Evolutionary conservation across 2,797 vertebrate genomes (phyloP), one percentile per base, ranked within the genome.

Genomic region (Danio tinwini): DNA sequence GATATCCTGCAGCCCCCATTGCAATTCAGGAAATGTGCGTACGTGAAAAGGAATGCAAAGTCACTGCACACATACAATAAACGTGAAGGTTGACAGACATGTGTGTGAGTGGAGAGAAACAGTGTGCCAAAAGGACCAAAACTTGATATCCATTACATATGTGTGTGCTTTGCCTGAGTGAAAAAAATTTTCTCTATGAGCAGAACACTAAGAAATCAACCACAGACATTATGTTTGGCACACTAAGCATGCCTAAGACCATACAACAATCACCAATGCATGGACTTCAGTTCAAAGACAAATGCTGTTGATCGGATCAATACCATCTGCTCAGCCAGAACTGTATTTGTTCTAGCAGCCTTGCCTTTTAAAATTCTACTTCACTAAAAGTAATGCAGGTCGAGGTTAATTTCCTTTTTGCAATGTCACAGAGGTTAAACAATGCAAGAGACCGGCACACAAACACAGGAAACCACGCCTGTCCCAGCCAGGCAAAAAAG

Each of bases 401-500:
- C 74, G 12, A 64, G 75, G 80, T 80, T 84, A 61, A 58, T 90
- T 93, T 94, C 92, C 93, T 93, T 87, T 80, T 88, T 85, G 14
- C 82, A 90, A 91, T 92, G 93, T 92, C 92, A 92, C 83, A 85
- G 73, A 80, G 72, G 74, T 83, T 58, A 86, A 93, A 94, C 93
- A 94, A 95, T 93, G 91, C 89, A 86, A 75, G 88, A 92, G 92
- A 89, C 85, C 83, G 86, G 91, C 83, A 40, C 85, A 94, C 93
- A 95, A 95, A 94, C 91, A 94, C 92, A 92, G 94, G 94, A 95
- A 95, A 90, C 88, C 76, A 87, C 88, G 85, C 87, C 90, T 91
- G 92, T 87, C 85, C 90, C 50, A 74, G 52, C 21, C 63, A 82
- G 81, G 71, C 17, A 29, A 59, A 74, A 61, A 52, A 67, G 82